These are phyloP conservation scores for Myiozetetes cayanensis DNA, from an alignment of 2,113 vertebrate species.

Conservation along the genomic window DNA sequence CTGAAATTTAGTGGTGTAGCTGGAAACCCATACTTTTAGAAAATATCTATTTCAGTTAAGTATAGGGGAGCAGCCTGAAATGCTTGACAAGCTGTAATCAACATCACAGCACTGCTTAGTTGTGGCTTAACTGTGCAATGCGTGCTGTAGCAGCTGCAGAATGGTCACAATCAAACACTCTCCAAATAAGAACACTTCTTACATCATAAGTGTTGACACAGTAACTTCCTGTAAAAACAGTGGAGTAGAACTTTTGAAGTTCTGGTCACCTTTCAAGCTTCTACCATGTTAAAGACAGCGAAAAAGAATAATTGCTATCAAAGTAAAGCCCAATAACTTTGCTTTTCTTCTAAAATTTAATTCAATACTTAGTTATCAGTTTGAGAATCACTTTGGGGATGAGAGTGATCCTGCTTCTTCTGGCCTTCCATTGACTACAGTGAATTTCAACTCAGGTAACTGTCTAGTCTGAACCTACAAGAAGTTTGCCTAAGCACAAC, in stretches of 20 bases:
- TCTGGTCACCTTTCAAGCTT: neutral
- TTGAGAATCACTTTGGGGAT: neutral
- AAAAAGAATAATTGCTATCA: neutral
- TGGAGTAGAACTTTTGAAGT: neutral
- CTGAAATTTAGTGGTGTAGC: neutral
- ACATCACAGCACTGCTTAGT: neutral
- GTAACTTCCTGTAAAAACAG: neutral
- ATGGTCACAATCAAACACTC: neutral
- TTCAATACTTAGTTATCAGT: neutral
- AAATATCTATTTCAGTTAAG: neutral
- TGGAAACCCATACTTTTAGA: neutral
- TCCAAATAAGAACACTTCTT: neutral
- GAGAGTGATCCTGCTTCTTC: neutral
- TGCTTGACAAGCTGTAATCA: constrained; percentile 19
- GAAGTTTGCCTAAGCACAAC: neutral
- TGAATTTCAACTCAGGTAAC: neutral
- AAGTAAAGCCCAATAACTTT: neutral
- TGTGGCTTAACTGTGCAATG: neutral
- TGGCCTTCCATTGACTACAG: neutral
- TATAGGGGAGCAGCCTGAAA: neutral
- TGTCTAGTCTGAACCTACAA: neutral
- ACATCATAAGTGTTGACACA: neutral
- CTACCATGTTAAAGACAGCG: neutral
- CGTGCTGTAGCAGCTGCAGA: neutral
- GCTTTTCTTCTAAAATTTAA: neutral